These are phyloP conservation scores for Pterocles gutturalis DNA, from an alignment of 2,113 vertebrate species.

Conservation along the genomic window DNA sequence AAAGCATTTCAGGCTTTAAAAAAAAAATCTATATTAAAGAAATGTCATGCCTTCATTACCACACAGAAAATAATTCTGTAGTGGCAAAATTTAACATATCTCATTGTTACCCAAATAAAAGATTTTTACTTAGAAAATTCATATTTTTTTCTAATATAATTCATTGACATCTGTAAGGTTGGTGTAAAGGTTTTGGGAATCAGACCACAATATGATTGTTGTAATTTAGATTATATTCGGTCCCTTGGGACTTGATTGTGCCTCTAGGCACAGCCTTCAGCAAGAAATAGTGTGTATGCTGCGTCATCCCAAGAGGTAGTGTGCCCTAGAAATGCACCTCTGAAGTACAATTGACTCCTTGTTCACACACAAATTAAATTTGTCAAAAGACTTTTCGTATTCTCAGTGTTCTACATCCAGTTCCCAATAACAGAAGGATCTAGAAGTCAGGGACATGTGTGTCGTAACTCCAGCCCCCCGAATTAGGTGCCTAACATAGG, in stretches of 20 bases:
- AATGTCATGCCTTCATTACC: background rate
- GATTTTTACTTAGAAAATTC: background rate
- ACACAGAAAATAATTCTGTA: background rate
- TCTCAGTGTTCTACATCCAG: background rate
- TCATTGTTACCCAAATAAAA: background rate
- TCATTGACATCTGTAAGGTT: background rate
- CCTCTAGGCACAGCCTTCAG: conserved; percentile 30
- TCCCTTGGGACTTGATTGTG: background rate
- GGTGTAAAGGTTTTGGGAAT: background rate
- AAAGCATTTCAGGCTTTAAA: background rate
- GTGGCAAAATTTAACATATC: too few relatives aligned
- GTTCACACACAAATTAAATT: conserved; percentile 11
- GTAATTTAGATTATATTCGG: background rate
- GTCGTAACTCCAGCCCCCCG: background rate
- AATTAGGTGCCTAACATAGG: background rate
- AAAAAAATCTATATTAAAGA: background rate
- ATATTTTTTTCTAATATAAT: background rate
- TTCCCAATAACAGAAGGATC: background rate
- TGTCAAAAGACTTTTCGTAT: background rate
- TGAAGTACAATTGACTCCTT: conserved; percentile 14
- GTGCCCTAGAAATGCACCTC: background rate
- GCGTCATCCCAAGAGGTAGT: background rate
- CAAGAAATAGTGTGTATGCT: background rate
- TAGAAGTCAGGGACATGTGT: background rate
- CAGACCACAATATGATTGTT: background rate